A percentile compares a stretch with the other conserved stretches of the same genome.
These are phyloP conservation scores for Brienomyrus longianalis DNA, from an alignment of 2,113 vertebrate species.

Conservation along the genomic window DNA sequence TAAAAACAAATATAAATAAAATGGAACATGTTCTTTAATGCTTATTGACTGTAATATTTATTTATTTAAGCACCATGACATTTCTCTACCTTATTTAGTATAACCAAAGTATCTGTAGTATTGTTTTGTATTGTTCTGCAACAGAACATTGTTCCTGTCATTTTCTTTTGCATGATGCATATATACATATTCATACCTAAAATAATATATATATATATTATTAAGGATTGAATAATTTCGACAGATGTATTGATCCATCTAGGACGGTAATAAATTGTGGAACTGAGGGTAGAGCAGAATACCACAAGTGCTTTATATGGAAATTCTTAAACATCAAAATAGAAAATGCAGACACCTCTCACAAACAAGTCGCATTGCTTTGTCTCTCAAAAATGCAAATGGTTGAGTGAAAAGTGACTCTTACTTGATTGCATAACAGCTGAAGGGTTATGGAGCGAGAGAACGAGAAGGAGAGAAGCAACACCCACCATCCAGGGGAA, in stretches of 20 bases:
- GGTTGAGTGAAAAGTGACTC: slow-evolving; percentile 26
- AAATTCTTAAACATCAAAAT: background rate
- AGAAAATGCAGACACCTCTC: background rate
- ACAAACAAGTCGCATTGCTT: slow-evolving; percentile 4
- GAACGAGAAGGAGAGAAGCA: background rate
- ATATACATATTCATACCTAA: background rate
- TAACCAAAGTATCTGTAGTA: background rate
- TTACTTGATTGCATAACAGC: slow-evolving; percentile 37
- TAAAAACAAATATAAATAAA: background rate
- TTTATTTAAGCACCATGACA: background rate
- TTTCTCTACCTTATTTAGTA: background rate
- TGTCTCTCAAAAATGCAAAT: slow-evolving; percentile 41
- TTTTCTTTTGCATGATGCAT: background rate
- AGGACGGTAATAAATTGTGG: background rate
- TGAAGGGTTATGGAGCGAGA: slow-evolving; percentile 26
- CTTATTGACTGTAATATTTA: background rate
- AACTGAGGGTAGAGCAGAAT: background rate
- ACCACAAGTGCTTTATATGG: background rate
- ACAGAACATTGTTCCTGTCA: background rate
- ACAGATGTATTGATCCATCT: background rate
- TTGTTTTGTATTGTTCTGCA: background rate
- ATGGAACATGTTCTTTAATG: background rate
- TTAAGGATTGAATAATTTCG: background rate
- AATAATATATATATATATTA: background rate
- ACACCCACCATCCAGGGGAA: slow-evolving; percentile 25